Conservation (phyloP, 2,888 invertebrate genomes). For the Meiosimyza decipiens region DNA sequence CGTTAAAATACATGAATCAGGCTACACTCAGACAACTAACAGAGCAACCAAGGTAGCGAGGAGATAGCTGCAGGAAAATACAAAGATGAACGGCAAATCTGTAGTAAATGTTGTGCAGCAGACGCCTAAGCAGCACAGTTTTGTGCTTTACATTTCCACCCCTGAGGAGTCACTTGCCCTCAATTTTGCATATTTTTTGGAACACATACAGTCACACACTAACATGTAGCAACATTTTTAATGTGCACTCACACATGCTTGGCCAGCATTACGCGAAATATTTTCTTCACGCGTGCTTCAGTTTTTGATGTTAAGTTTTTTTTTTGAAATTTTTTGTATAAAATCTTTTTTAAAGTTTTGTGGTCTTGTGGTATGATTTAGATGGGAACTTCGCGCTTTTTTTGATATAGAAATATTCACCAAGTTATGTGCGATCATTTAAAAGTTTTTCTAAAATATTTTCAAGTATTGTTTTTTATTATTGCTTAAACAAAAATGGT, state of each 20-base stretch:
- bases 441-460: too few relatives aligned
- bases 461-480: too few relatives aligned
- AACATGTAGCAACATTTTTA: slow-evolving; percentile 42
- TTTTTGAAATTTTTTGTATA: slow-evolving; percentile 43
- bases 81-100: slow-evolving; percentile 6
- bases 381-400: too few relatives aligned
- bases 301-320: not conserved
- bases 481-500: too few relatives aligned
- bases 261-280: not conserved
- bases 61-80: too few relatives aligned
- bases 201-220: slow-evolving; percentile 40
- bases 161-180: slow-evolving; percentile 52
- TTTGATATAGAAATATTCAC: too few relatives aligned
- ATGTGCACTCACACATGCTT: not conserved
- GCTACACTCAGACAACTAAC: slow-evolving; percentile 9
- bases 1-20: slow-evolving; percentile 48
- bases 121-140: not conserved
- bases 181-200: slow-evolving; percentile 48
- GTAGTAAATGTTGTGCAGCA: slow-evolving; percentile 3
- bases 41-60: not conserved
- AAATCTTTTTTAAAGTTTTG: slow-evolving; percentile 49
- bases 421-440: too few relatives aligned
- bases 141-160: slow-evolving; percentile 30
- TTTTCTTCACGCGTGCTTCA: not conserved
- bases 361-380: not conserved